Evolutionary conservation across 2,888 invertebrate species (phyloP).

Genomic region (Drosophila subquinaria): DNA sequence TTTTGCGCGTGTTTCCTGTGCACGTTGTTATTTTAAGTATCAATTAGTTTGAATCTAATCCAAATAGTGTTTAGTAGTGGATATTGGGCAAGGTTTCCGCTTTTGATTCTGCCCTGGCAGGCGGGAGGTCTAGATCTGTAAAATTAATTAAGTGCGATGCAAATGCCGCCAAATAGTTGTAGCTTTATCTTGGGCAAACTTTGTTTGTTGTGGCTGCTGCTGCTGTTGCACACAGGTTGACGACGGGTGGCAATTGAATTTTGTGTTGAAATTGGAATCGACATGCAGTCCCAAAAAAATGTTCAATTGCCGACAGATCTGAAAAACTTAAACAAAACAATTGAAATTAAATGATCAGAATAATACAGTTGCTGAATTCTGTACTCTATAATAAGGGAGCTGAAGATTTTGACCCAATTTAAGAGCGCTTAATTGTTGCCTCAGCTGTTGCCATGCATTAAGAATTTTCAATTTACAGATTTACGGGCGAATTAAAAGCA

Average conservation of each 20-base stretch:
- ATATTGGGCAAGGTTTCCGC: constrained; percentile 56
- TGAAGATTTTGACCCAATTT: constrained; percentile 41
- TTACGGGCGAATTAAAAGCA: constrained; percentile 50
- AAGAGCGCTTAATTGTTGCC: constrained; percentile 19
- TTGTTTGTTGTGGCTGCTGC: constrained; percentile 17
- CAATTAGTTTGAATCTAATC: constrained; percentile 40
- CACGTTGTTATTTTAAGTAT: constrained; percentile 33
- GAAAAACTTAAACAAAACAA: not conserved
- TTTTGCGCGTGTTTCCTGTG: constrained; percentile 24
- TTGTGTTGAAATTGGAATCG: constrained; percentile 55
- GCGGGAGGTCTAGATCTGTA: constrained; percentile 41
- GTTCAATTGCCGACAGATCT: constrained; percentile 15
- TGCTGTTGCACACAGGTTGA: constrained; percentile 20
- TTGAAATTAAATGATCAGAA: not conserved
- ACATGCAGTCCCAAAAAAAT: constrained; percentile 38
- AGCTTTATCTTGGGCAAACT: constrained; percentile 19
- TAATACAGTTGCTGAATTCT: constrained; percentile 11
- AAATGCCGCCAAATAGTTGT: constrained; percentile 55
- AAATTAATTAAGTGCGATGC: constrained; percentile 75
- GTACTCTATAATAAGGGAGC: not conserved
- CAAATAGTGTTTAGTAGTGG: constrained; percentile 15
- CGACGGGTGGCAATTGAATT: constrained; percentile 68
- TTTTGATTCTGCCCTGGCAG: not conserved
- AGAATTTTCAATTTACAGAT: constrained; percentile 42
- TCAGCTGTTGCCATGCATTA: constrained; percentile 57